Evolutionary conservation across 2,888 invertebrate species (phyloP).

Genomic region (Drosophila maculinotata): DNA sequence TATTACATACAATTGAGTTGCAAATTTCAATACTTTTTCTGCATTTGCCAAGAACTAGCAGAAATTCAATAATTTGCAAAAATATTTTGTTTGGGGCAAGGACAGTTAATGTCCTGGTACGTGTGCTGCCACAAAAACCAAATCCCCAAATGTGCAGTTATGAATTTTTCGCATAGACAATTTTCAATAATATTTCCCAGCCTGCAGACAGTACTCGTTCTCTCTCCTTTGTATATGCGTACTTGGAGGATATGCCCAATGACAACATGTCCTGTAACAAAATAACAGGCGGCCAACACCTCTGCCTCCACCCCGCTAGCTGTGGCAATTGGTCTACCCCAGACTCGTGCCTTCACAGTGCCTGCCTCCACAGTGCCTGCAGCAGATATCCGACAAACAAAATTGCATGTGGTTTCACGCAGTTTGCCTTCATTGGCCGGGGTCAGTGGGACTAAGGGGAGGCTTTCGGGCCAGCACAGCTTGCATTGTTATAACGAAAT

Average conservation of each 20-base stretch:
- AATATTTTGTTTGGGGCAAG: conserved; percentile 3
- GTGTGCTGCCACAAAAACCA: conserved; percentile 8
- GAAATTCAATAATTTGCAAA: conserved; percentile 35
- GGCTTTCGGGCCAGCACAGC: conserved; percentile 21
- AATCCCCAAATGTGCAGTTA: conserved; percentile 47
- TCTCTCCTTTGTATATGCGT: conserved; percentile 6
- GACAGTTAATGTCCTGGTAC: conserved; percentile 10
- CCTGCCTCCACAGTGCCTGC: conserved; percentile 27
- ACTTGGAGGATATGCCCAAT: conserved; percentile 60
- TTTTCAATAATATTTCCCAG: conserved; percentile 65
- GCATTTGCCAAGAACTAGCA: background rate
- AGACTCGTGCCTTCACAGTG: conserved; percentile 15
- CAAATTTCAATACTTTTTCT: conserved; percentile 5
- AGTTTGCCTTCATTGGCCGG: conserved; percentile 49
- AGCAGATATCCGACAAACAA: conserved; percentile 43
- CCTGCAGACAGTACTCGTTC: conserved; percentile 20
- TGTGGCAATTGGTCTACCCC: conserved; percentile 19
- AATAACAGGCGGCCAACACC: conserved; percentile 68
- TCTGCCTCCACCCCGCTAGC: conserved; percentile 6
- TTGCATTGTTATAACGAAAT: conserved; percentile 59
- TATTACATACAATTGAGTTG: conserved; percentile 33
- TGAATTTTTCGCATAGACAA: conserved; percentile 66
- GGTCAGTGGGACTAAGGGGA: conserved; percentile 11
- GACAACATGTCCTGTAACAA: conserved; percentile 71
- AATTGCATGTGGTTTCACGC: conserved; percentile 71